Evolutionary conservation across 2,113 vertebrate genomes (phyloP).

Genomic region (Callorhinus ursinus): DNA sequence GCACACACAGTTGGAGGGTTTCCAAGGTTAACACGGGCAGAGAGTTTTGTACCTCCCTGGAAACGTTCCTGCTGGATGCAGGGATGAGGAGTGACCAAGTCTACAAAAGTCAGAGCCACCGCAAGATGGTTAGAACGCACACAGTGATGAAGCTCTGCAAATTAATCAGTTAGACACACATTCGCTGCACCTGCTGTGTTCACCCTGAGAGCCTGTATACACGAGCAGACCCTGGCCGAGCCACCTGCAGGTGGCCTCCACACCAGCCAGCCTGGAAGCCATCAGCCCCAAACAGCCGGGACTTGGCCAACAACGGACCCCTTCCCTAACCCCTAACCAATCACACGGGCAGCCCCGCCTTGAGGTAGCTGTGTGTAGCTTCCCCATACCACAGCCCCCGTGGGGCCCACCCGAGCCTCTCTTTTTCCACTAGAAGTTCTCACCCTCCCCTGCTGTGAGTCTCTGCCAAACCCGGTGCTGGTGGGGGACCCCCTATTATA

Average conservation of each 20-base stretch:
- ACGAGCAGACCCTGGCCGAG: accelerated
- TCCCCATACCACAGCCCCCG: background rate
- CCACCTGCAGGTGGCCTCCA: accelerated
- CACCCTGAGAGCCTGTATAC: accelerated
- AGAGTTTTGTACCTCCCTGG: background rate
- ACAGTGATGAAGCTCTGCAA: background rate
- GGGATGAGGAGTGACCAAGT: background rate
- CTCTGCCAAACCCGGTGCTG: background rate
- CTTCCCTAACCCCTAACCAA: accelerated
- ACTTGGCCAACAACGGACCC: accelerated
- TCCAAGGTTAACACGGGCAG: background rate
- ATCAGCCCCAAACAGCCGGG: accelerated
- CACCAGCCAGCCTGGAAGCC: background rate
- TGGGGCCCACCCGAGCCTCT: accelerated
- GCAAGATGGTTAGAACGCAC: accelerated
- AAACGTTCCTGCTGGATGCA: background rate
- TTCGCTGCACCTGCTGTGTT: accelerated
- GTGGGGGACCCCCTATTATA: accelerated
- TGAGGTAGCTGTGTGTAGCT: accelerated
- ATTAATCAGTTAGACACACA: accelerated
- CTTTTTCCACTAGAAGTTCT: background rate
- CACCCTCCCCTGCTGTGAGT: background rate
- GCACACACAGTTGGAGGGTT: background rate
- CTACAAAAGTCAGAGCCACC: background rate
- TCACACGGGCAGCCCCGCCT: accelerated